Base-by-base conservation (phyloP, 2,888 invertebrate species). In the Stenichneumon culpator region DNA sequence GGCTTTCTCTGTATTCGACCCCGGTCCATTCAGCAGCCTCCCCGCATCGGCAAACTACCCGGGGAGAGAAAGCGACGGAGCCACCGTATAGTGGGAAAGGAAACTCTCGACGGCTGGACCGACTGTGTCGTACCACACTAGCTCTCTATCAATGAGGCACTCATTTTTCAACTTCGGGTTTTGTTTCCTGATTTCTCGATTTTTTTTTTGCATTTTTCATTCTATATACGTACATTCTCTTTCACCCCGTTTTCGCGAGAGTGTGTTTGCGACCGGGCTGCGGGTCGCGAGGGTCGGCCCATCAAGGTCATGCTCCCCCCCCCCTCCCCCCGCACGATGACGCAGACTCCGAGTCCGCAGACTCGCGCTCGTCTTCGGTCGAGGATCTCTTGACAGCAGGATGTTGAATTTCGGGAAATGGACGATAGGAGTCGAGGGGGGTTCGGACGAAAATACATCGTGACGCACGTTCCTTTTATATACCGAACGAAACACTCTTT, bases 21-120 rank as follows among this genome's bases (percentile, higher is more conserved):
- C 65, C 44, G 70, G 67, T 79, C 70, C 86, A 83, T 83, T 86
- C 83, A 83, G 57, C 77, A 70, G 16, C 28, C 36, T 16, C 25
- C 68, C 60, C 28, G 25, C 47, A 70, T 57, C 16, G 36, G 28
- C n/a, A 6, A 9, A 16, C 44, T 44, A 16, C 44, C 44, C 44
- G 16, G 54, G 63, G 63, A 52, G 65, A 50, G 44, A 44, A 36
- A 44, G 36, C 19, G 39, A 28, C 57, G 36, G 60, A n/a, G 36
- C 25, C 57, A 39, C 9, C 47, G 28, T 25, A 16, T 14, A 57
- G 6, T 3, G 5, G 44, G 65, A 25, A 65, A 22, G 16, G 54
- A 36, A 54, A 36, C 39, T 54, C 36, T 4, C 36, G 39, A 32
- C 70, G 54, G 36, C 36, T 70, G 70, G 52, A 70, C 52, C 36